Evolutionary conservation across 2,888 invertebrate species (phyloP), one percentile per base, ranked within the genome.

Genomic region (Nemurella pictetii): DNA sequence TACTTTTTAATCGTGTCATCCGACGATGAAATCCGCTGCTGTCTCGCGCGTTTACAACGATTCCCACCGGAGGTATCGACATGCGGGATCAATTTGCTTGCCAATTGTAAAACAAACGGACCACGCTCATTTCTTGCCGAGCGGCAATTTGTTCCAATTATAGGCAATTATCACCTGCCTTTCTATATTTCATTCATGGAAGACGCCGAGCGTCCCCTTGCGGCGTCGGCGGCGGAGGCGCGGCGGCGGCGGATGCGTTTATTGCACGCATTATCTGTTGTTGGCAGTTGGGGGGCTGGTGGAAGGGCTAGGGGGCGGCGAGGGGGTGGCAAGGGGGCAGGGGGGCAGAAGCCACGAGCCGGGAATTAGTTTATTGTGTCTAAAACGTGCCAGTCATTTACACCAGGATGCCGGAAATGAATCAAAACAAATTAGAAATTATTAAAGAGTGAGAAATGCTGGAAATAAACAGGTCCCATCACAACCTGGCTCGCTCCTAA

Each of bases 321-420:
- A n/a, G n/a, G n/a, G n/a, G n/a, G n/a, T n/a, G n/a, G n/a, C n/a
- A 15, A 20, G 55, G 9, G 55, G 12, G 12, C 55, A 20, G 55
- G 20, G 55, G 55, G 55, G 55, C 9, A 55, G 55, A 55, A 20
- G 55, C 55, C 55, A 55, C 55, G 55, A 55, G 12, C 75, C 9
- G 27, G 7, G 28, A 75, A 75, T 75, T 75, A 75, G 27, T 75
- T 75, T 27, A 75, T 75, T 75, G 27, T 75, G 28, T 26, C 28
- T 26, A 25, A 7, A 27, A 75, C 2, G 28, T 28, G 75, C 75
- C 26, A 75, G 75, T 75, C 75, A 75, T 75, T 75, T 75, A 75
- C 75, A 75, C 75, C 75, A 27, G 75, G 27, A 75, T 26, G 75
- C 55, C 28, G 75, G 75, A 75, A 75, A 75, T 75, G 75, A 75